A percentile compares a stretch with the other conserved stretches of the same genome.
phyloP scores from a whole-genome alignment of 1,140 invertebrate genomes.

The Drosophila littoralis region DNA sequence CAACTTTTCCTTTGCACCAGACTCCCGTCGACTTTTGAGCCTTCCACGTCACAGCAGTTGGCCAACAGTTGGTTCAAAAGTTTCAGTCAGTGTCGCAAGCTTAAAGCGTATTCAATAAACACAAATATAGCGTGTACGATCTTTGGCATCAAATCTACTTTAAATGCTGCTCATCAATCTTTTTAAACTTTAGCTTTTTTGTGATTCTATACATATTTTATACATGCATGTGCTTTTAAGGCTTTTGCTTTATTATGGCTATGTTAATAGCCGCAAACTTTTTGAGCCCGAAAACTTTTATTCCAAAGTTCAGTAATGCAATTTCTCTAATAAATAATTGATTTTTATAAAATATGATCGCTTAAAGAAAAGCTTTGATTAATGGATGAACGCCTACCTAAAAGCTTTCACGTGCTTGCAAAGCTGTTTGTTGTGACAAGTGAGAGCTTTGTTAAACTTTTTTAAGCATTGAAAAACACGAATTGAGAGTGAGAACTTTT shows the following conservation, averaged over 20 bases:
- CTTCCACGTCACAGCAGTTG: background rate
- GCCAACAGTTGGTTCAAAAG: background rate
- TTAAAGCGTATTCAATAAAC: background rate
- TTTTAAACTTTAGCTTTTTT: background rate
- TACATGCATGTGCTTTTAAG: no score
- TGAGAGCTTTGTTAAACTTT: background rate
- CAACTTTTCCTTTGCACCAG: constrained; percentile 22
- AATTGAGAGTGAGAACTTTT: no score
- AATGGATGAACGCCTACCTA: background rate
- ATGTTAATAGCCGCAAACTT: no score
- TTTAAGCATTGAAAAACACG: no score
- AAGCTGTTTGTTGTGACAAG: background rate
- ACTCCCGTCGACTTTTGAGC: constrained; percentile 10
- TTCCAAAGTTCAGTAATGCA: no score
- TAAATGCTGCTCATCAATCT: background rate
- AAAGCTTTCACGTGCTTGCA: background rate
- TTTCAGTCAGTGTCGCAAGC: constrained; percentile 3
- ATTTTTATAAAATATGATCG: no score
- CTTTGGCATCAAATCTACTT: background rate
- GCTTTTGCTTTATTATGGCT: no score
- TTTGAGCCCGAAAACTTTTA: no score
- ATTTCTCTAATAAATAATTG: no score
- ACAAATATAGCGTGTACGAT: background rate
- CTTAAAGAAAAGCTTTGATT: no score
- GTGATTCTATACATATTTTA: no score